These are phyloP conservation scores for Aphelenchoides fujianensis DNA, from an alignment of 1,140 invertebrate genomes.

Conservation along the genomic window DNA sequence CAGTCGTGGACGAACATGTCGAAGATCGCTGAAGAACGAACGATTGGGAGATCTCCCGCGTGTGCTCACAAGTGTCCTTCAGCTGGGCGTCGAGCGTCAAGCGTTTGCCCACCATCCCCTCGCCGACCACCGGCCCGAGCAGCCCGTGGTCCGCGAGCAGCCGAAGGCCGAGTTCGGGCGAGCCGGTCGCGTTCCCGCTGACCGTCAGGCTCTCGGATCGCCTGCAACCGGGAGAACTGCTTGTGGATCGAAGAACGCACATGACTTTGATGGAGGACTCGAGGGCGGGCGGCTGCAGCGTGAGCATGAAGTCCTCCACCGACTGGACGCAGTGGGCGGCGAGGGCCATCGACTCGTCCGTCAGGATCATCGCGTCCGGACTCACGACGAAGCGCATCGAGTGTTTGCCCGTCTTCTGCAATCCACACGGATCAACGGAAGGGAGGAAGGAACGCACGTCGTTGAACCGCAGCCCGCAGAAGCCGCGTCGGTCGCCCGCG, in stretches of 20 bases:
- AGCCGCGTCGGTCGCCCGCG: conserved; percentile 7
- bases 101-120: conserved; percentile 32
- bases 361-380: conserved; percentile 30
- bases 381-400: conserved; percentile 26
- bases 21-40: conserved; percentile 36
- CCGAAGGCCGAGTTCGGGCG: conserved; percentile 24
- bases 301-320: conserved; percentile 30
- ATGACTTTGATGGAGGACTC: conserved; percentile 29
- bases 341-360: conserved; percentile 33
- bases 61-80: conserved; percentile 39
- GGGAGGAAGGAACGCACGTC: not conserved
- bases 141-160: conserved; percentile 28
- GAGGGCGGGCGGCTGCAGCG: conserved; percentile 22
- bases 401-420: conserved; percentile 33
- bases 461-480: conserved; percentile 27
- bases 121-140: conserved; percentile 21
- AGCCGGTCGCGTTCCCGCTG: not conserved
- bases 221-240: not conserved
- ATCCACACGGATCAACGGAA: too few relatives aligned
- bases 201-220: conserved; percentile 8
- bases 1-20: conserved; percentile 41
- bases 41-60: not conserved
- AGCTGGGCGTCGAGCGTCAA: conserved; percentile 28
- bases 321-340: conserved; percentile 29
- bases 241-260: conserved; percentile 28